Percentiles rank a stretch among this genome's conserved stretches.
Evolutionary conservation across 2,113 vertebrate species (phyloP).

Genomic region (Callospermophilus lateralis): DNA sequence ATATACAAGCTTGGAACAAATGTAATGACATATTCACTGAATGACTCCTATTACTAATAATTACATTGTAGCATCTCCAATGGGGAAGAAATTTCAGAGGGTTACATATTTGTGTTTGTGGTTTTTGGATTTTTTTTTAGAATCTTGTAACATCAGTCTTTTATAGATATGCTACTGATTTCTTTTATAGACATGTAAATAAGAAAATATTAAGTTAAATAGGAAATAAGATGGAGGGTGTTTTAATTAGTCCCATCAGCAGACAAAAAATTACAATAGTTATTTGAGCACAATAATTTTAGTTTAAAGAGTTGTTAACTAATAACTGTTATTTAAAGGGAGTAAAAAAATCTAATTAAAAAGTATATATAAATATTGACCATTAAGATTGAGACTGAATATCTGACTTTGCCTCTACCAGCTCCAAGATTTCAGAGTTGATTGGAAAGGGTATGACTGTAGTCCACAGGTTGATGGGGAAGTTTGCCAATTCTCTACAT

Average conservation of each 20-base stretch:
- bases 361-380: not conserved
- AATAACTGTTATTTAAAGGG: not conserved
- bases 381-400: not conserved
- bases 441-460: not conserved
- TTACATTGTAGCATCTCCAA: not conserved
- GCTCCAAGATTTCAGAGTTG: not conserved
- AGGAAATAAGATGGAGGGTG: not conserved
- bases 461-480: not conserved
- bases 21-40: not conserved
- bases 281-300: not conserved
- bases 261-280: not conserved
- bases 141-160: not conserved
- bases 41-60: conserved; percentile 2
- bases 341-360: not conserved
- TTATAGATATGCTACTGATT: not conserved
- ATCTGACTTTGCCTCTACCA: not conserved
- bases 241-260: not conserved
- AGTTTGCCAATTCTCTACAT: not conserved
- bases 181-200: not conserved
- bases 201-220: not conserved
- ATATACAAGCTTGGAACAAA: conserved; percentile 61
- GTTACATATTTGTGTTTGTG: not conserved
- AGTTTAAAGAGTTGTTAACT: not conserved
- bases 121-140: conserved; percentile 12
- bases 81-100: conserved; percentile 27